Evolutionary conservation across 2,797 vertebrate species (phyloP).

Genomic region (Chelon labrosus): DNA sequence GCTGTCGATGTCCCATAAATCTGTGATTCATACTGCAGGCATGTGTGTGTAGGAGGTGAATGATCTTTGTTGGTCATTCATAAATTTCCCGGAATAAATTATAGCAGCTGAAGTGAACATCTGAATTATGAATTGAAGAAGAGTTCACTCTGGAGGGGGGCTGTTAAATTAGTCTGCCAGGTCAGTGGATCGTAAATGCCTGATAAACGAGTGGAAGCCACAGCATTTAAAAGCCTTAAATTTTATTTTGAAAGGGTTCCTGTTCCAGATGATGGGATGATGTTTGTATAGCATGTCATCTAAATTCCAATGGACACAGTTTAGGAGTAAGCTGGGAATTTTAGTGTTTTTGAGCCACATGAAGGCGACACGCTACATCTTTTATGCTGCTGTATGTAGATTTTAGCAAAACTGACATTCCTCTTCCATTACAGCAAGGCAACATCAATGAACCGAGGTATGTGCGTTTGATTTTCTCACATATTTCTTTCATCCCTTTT

Average conservation of each 20-base stretch:
- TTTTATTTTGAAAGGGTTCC: slow-evolving; percentile 5
- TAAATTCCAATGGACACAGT: background rate
- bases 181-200: slow-evolving; percentile 5
- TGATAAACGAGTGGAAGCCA: background rate
- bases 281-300: background rate
- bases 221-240: background rate
- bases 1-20: slow-evolving; percentile 20
- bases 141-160: slow-evolving; percentile 7
- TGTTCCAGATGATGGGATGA: background rate
- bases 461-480: too few relatives aligned
- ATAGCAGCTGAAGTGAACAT: slow-evolving; percentile 47
- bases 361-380: slow-evolving; percentile 14
- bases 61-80: slow-evolving; percentile 31
- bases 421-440: background rate
- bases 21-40: slow-evolving; percentile 27
- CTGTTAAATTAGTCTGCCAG: slow-evolving; percentile 27
- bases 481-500: too few relatives aligned
- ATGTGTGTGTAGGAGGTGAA: slow-evolving; percentile 10
- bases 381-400: slow-evolving; percentile 16
- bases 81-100: slow-evolving; percentile 45
- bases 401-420: slow-evolving; percentile 32
- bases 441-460: too few relatives aligned
- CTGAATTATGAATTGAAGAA: slow-evolving; percentile 33
- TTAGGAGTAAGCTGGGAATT: too few relatives aligned
- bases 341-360: background rate